Percentiles rank a stretch among this genome's conserved stretches.
These are phyloP conservation scores for Montipora efflorescens DNA, from an alignment of 64 coral and sea anemone genomes.

Conservation along the genomic window DNA sequence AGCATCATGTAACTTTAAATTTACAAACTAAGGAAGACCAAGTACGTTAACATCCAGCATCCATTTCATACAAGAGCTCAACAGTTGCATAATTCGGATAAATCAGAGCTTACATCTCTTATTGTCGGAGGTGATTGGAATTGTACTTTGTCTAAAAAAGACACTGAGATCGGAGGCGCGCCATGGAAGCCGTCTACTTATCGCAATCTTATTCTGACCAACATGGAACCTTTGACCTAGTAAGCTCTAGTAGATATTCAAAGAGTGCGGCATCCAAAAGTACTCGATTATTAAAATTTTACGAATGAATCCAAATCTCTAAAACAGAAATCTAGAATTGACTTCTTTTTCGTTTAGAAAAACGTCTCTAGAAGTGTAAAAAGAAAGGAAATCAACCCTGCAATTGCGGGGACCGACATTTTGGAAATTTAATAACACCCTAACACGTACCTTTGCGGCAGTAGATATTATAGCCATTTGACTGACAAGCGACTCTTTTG, in stretches of 20 bases:
- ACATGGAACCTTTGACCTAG: neutral
- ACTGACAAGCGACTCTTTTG: no score
- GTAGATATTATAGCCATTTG: no score
- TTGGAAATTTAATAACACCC: no score
- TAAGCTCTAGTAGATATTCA: neutral
- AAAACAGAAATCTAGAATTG: no score
- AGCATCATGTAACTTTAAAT: no score
- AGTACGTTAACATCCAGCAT: neutral
- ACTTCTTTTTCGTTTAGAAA: no score
- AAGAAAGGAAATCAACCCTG: neutral
- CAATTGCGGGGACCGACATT: no score
- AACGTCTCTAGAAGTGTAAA: no score
- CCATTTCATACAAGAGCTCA: neutral
- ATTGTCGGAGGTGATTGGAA: constrained; percentile 6
- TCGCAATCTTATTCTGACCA: neutral
- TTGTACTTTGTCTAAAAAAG: constrained; percentile 14
- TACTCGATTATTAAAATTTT: neutral
- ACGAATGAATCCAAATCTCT: neutral
- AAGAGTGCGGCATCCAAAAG: neutral
- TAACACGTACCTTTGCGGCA: no score
- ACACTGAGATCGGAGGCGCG: neutral
- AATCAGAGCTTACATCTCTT: constrained; percentile 1
- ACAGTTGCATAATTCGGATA: constrained; percentile 15
- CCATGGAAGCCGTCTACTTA: neutral
- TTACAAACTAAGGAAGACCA: no score